Base-by-base conservation (phyloP, 2,113 vertebrate species). In the Chroicocephalus ridibundus region DNA sequence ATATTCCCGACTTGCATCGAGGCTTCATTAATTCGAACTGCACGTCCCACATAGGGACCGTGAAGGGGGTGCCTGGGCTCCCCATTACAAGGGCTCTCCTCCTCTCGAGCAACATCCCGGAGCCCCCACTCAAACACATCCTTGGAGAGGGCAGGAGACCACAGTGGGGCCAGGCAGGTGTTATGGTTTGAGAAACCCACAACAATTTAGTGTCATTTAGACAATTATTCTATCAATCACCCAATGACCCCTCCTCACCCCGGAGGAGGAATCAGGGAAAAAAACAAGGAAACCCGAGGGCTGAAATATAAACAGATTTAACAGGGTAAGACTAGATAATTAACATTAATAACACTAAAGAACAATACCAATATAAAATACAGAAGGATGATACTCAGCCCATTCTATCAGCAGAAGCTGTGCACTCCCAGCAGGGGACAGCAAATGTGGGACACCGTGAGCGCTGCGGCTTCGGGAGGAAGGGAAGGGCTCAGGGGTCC, bases 31-130 rank as follows among this genome's bases (percentile, higher is more conserved):
- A 49, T 80, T 46, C 75, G 38, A 90, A 52, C 36, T 5, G 21
- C 22, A 2, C 6, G 1, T 47, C 47, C 69, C 72, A 40, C 27
- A 15, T 3, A 6, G 0, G 9, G 68, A 71, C 6, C 0, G 6
- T 4, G 2, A 34, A 77, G n/a, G 10, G 13, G 42, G 75, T 70
- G n/a, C 46, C 82, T 13, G 69, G 17, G 40, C 46, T 24, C 78
- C 29, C 0, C 0, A 0, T 10, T 11, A 7, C 4, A 47, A 84
- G 55, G 58, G 11, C 44, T 54, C 22, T 62, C 22, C 65, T 40
- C 38, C 64, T 38, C 36, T 47, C 0, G 1, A 75, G 46, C 31
- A 44, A 6, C 60, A 3, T 26, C 3, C 4, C 6, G 2, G 24
- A 88, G 34, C 40, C 38, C 36, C 44, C 19, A 13, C 54, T 34